phyloP scores from a whole-genome alignment of 2,888 invertebrate species.

The Trachelus iudaicus region DNA sequence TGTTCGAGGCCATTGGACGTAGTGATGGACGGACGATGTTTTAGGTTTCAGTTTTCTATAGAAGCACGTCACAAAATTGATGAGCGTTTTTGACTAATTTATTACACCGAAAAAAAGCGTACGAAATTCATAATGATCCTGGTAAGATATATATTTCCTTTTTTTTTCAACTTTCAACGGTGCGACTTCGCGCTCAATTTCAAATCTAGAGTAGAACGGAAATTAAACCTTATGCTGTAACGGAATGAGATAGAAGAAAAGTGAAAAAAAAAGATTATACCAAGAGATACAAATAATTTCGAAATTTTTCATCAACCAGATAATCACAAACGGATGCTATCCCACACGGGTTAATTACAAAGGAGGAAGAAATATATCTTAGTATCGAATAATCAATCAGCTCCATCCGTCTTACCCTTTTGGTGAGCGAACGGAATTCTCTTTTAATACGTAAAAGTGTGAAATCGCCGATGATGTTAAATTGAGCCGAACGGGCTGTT shows the following conservation, averaged over 20 bases:
- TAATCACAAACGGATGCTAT: background rate
- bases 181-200: background rate
- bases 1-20: conserved; percentile 55
- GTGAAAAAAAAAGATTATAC: no score
- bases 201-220: background rate
- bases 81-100: conserved; percentile 64
- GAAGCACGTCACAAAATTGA: conserved; percentile 59
- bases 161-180: background rate
- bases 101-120: conserved; percentile 56
- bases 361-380: background rate
- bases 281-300: background rate
- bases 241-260: background rate
- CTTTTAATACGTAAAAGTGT: conserved; percentile 5
- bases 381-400: background rate
- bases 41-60: conserved; percentile 44
- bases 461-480: conserved; percentile 19
- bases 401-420: background rate
- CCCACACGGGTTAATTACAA: background rate
- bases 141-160: conserved; percentile 1
- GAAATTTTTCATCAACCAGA: background rate
- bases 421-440: background rate
- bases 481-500: conserved; percentile 11
- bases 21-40: conserved; percentile 37
- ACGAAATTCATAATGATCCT: conserved; percentile 57
- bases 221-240: background rate